These are phyloP conservation scores for Trididemnum nubilum DNA, from an alignment of 23 tunicate genomes.

Conservation along the genomic window DNA sequence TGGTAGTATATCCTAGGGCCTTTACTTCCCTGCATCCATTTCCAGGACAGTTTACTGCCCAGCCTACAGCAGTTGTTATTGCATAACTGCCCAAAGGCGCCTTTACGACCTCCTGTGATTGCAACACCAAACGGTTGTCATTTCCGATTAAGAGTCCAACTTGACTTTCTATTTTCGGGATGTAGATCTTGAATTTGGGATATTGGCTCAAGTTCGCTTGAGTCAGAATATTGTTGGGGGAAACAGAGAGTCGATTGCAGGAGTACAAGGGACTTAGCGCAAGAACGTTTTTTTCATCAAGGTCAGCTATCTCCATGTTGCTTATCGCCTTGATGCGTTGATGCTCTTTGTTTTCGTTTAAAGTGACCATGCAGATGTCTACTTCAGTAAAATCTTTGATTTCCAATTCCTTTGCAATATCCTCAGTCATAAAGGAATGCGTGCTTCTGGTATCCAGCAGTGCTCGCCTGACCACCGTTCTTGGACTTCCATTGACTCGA, in stretches of 20 bases:
- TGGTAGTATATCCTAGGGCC: not conserved
- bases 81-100: slow-evolving; percentile 28
- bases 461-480: not conserved
- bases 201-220: slow-evolving; percentile 20
- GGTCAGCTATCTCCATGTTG: slow-evolving; percentile 26
- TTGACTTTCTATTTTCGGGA: not conserved
- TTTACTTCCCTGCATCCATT: not conserved
- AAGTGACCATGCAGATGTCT: slow-evolving; percentile 11
- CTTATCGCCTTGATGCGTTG: slow-evolving; percentile 10
- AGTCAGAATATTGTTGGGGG: slow-evolving; percentile 3
- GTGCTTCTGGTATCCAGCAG: slow-evolving; percentile 21
- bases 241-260: slow-evolving; percentile 8
- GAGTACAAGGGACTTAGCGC: slow-evolving; percentile 12
- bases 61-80: slow-evolving; percentile 41
- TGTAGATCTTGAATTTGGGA: slow-evolving; percentile 22
- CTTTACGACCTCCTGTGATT: slow-evolving; percentile 30
- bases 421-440: slow-evolving; percentile 14
- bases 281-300: slow-evolving; percentile 3
- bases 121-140: slow-evolving; percentile 19
- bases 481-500: not conserved
- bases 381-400: slow-evolving; percentile 15
- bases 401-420: not conserved
- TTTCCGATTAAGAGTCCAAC: slow-evolving; percentile 28
- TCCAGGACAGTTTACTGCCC: slow-evolving; percentile 35
- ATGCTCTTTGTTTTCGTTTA: not conserved